Conservation (phyloP, 2,888 invertebrate species). For the Sminthurinus aureus region DNA sequence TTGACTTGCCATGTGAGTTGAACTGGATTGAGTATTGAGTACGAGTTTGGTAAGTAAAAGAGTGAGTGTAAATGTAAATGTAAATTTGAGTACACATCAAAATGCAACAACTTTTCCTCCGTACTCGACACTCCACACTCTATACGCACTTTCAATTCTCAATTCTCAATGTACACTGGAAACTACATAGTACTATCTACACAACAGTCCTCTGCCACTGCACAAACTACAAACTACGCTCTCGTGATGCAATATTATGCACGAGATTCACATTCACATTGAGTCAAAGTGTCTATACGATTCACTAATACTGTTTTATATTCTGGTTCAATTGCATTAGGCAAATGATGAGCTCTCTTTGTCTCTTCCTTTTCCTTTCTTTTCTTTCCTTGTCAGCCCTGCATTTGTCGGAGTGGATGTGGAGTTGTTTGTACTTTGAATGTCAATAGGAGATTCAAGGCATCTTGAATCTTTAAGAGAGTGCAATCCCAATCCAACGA, state of each 20-base stretch:
- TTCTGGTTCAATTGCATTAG: conserved; percentile 37
- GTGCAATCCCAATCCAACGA: too few species aligned
- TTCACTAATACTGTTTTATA: neutral
- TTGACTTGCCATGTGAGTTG: too few species aligned
- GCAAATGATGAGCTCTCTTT: conserved; percentile 39
- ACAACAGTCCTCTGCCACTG: neutral
- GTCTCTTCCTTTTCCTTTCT: conserved; percentile 12
- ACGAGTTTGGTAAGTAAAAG: too few species aligned
- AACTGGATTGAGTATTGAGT: too few species aligned
- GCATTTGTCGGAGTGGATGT: too few species aligned
- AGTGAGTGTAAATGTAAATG: too few species aligned
- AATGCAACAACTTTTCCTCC: neutral
- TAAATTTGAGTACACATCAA: neutral
- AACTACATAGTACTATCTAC: neutral
- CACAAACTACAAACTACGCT: neutral
- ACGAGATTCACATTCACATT: neutral
- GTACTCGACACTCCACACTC: neutral
- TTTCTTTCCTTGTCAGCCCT: too few species aligned
- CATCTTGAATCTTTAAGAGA: too few species aligned
- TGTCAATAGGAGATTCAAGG: conserved; percentile 25
- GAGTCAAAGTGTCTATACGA: too few species aligned
- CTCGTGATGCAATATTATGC: neutral
- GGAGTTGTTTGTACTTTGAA: neutral
- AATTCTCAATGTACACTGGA: too few species aligned
- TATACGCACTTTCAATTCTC: too few species aligned